phyloP scores from a whole-genome alignment of 2,797 vertebrate genomes.

The Macropodus opercularis region DNA sequence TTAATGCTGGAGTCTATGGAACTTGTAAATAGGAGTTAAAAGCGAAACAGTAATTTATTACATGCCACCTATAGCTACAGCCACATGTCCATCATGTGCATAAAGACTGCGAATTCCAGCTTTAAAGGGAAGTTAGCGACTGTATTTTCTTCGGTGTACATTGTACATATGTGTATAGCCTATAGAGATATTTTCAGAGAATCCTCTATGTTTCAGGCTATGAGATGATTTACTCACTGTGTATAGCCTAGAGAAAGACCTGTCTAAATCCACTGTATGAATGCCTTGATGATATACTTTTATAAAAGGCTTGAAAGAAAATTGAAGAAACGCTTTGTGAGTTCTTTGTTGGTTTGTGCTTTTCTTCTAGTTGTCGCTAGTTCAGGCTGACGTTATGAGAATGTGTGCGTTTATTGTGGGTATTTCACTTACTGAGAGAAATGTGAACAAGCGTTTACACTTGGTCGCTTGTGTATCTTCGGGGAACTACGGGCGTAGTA shows the following conservation, averaged over 20 bases:
- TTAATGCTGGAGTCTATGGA: conserved; percentile 91
- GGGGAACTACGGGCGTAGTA: conserved; percentile 6
- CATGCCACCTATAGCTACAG: conserved; percentile 81
- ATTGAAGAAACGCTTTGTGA: conserved; percentile 82
- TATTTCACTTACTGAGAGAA: no score
- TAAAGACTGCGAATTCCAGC: conserved; percentile 78
- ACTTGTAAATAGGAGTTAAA: conserved; percentile 90
- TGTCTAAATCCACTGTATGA: conserved; percentile 92
- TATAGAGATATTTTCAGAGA: conserved; percentile 85
- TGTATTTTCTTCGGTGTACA: conserved; percentile 85
- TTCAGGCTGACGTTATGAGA: conserved; percentile 10
- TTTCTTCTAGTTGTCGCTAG: background rate
- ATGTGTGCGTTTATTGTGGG: no score
- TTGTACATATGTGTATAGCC: conserved; percentile 85
- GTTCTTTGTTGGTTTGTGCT: conserved; percentile 65
- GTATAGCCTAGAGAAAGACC: conserved; percentile 83
- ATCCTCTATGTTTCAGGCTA: conserved; percentile 87
- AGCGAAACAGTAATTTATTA: conserved; percentile 95
- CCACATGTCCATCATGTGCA: conserved; percentile 72
- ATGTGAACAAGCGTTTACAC: no score
- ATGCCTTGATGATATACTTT: conserved; percentile 95
- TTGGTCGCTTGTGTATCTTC: conserved; percentile 1
- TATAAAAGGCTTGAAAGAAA: conserved; percentile 90
- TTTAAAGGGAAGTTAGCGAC: conserved; percentile 85
- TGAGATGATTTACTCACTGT: conserved; percentile 91